Evolutionary conservation across 2,888 invertebrate species (phyloP), one percentile per base, ranked within the genome.

Genomic region (Hyppa rectilinea): DNA sequence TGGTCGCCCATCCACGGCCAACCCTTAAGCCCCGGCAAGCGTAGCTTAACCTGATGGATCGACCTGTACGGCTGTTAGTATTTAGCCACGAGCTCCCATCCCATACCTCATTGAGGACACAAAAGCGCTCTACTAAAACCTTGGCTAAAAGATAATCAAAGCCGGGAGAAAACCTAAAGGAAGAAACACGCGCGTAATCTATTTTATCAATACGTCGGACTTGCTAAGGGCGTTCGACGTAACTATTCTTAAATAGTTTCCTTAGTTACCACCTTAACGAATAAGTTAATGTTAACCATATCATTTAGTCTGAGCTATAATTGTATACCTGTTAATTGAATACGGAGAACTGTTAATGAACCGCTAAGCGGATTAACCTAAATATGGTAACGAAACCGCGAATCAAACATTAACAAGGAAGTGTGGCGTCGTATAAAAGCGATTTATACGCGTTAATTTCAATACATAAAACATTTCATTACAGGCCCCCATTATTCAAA

Each of bases 391-490:
- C 71, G 73, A 83, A 87, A 85, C 73, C 79, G 85, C 85, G 82
- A 82, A 85, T 87, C 87, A 87, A 89, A 88, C 86, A 82, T 82
- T 85, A 84, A 87, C 87, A 87, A 88, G 85, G 87, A 90, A 89
- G 90, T 89, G 89, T 88, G 85, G 85, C 89, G 88, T 86, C 80
- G 85, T 88, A 91, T 89, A 91, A 88, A 90, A 91, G 89, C 92
- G 92, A 91, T 93, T 94, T 92, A 91, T 92, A 92, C 89, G 90
- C 91, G 91, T 93, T 95, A 94, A 95, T 93, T 92, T 87, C 90
- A 87, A 93, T 92, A 94, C 94, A 93, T 94, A 94, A 95, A 95
- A 95, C 94, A 94, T 95, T 95, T 94, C 93, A 95, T 93, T 96
- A 94, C 91, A 92, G 89, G 90, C 88, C 85, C 82, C 92, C 92